Evolutionary conservation across 2,888 invertebrate genomes (phyloP).

Genomic region (Diadegma fenestrale): DNA sequence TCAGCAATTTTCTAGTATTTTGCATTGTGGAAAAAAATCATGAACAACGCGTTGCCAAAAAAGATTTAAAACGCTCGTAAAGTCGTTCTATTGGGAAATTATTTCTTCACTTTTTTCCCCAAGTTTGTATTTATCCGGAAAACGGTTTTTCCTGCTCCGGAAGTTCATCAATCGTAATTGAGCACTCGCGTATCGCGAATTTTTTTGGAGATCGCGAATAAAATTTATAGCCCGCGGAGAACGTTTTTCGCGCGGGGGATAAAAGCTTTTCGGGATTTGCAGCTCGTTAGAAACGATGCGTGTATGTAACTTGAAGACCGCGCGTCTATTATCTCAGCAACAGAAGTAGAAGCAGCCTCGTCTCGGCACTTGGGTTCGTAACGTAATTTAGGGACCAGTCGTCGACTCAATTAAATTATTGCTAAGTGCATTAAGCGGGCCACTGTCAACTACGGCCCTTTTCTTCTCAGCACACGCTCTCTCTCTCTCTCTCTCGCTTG

Average conservation of each 20-base stretch:
- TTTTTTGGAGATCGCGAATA: not conserved
- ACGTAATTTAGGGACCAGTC: slow-evolving; percentile 72
- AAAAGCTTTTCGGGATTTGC: slow-evolving; percentile 5
- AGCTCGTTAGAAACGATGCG: slow-evolving; percentile 41
- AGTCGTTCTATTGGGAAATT: not conserved
- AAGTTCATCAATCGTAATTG: not conserved
- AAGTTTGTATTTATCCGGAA: not conserved
- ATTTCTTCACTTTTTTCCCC: not conserved
- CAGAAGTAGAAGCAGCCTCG: slow-evolving; percentile 68
- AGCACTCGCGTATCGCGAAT: not conserved
- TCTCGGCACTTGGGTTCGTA: slow-evolving; percentile 74
- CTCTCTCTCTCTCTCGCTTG: slow-evolving; percentile 37
- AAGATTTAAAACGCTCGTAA: not conserved
- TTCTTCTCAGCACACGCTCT: slow-evolving; percentile 50
- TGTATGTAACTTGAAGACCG: slow-evolving; percentile 62
- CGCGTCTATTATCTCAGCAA: slow-evolving; percentile 65
- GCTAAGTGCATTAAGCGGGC: slow-evolving; percentile 84
- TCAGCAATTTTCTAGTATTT: no score
- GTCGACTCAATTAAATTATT: slow-evolving; percentile 84
- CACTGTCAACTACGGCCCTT: slow-evolving; percentile 73
- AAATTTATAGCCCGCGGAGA: not conserved
- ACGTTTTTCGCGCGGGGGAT: not conserved
- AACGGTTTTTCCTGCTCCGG: not conserved
- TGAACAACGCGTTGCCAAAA: not conserved
- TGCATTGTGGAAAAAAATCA: not conserved